Conservation (phyloP, 2,888 invertebrate genomes). For the Ypsolopha scabrella region DNA sequence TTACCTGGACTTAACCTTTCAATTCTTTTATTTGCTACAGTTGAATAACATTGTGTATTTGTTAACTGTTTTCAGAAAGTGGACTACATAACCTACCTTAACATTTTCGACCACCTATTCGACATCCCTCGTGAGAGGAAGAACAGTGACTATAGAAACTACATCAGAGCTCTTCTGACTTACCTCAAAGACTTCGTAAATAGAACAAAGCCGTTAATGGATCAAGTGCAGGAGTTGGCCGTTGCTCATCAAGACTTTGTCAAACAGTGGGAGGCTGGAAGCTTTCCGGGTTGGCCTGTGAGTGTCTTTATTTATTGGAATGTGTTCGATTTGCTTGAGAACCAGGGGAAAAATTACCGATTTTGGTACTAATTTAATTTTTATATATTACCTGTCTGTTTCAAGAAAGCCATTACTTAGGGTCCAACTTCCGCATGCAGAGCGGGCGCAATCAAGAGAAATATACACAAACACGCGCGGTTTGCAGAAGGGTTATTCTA, state of each 20-base stretch:
- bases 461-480: no score
- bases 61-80: slow-evolving; percentile 72
- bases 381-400: no score
- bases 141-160: slow-evolving; percentile 88
- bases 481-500: no score
- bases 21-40: not conserved
- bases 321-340: not conserved
- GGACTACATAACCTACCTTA: slow-evolving; percentile 96
- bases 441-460: no score
- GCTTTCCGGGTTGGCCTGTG: slow-evolving; percentile 95
- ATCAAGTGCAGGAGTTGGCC: slow-evolving; percentile 84
- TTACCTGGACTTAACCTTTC: not conserved
- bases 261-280: slow-evolving; percentile 88
- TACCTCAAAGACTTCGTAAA: slow-evolving; percentile 88
- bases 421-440: no score
- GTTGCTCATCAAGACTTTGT: slow-evolving; percentile 85
- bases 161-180: slow-evolving; percentile 84
- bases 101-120: slow-evolving; percentile 94
- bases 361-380: no score
- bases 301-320: slow-evolving; percentile 20
- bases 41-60: not conserved
- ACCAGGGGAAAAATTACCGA: no score
- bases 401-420: no score
- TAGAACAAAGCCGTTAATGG: slow-evolving; percentile 88
- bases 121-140: slow-evolving; percentile 94